Conservation (phyloP, 2,888 invertebrate species). For the Drosophila subquinaria region DNA sequence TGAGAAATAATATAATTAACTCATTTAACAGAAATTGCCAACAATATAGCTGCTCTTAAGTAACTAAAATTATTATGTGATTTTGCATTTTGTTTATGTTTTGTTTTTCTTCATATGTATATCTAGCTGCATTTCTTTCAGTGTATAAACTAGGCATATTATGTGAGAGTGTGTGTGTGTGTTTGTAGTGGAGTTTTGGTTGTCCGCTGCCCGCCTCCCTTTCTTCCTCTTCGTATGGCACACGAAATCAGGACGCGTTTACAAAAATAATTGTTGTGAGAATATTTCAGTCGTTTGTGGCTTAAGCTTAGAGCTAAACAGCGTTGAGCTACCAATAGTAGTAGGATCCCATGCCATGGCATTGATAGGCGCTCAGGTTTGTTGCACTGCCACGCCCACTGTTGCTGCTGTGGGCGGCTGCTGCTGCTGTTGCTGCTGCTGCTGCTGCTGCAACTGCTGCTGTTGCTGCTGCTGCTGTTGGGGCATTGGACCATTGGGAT, state of each 20-base stretch:
- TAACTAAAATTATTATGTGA: constrained; percentile 59
- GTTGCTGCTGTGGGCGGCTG: constrained; percentile 44
- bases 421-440: constrained; percentile 36
- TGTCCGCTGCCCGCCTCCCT: constrained; percentile 34
- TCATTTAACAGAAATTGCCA: constrained; percentile 69
- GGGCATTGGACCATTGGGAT: constrained; percentile 32
- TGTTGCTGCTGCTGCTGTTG: constrained; percentile 50
- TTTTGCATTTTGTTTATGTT: constrained; percentile 12
- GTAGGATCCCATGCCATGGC: constrained; percentile 49
- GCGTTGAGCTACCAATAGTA: constrained; percentile 59
- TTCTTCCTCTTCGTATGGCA: constrained; percentile 57
- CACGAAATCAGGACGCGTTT: constrained; percentile 73
- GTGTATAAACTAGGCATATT: constrained; percentile 46
- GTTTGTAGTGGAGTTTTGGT: constrained; percentile 46
- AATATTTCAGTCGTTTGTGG: constrained; percentile 62
- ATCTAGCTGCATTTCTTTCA: constrained; percentile 70
- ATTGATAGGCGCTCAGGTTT: constrained; percentile 56
- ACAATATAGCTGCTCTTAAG: constrained; percentile 67
- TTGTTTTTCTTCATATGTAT: constrained; percentile 31
- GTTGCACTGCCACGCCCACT: constrained; percentile 45
- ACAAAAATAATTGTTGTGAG: constrained; percentile 71
- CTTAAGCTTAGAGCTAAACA: constrained; percentile 54
- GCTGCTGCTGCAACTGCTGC: constrained; percentile 43
- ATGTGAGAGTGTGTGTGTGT: constrained; percentile 36
- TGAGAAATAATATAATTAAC: constrained; percentile 44